Evolutionary conservation across 2,888 invertebrate species (phyloP).

Genomic region (Dynastes grantii): DNA sequence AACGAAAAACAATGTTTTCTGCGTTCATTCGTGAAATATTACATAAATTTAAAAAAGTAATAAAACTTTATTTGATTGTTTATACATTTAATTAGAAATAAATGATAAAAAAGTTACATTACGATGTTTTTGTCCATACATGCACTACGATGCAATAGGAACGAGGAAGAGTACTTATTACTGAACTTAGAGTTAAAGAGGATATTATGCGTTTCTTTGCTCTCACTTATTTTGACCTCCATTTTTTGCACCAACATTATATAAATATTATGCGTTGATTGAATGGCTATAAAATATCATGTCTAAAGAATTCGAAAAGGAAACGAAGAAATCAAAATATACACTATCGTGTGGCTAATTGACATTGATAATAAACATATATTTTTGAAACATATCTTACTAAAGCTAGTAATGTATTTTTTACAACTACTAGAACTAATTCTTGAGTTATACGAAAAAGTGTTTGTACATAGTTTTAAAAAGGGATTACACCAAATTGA

Average conservation of each 20-base stretch:
- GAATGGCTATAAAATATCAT: slow-evolving; percentile 28
- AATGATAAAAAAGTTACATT: slow-evolving; percentile 43
- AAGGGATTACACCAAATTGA: slow-evolving; percentile 35
- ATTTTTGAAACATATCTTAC: slow-evolving; percentile 44
- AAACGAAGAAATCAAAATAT: neutral
- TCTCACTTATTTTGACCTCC: neutral
- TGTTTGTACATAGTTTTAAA: slow-evolving; percentile 31
- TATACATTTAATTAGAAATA: slow-evolving; percentile 53
- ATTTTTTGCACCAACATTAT: neutral
- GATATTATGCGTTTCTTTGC: neutral
- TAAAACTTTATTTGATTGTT: slow-evolving; percentile 50
- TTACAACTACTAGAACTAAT: slow-evolving; percentile 31
- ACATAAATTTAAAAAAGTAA: slow-evolving; percentile 45
- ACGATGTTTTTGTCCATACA: slow-evolving; percentile 42
- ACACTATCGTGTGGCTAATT: neutral
- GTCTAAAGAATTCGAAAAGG: neutral
- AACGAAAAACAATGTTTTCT: slow-evolving; percentile 6
- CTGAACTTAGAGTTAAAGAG: neutral
- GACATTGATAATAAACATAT: slow-evolving; percentile 15
- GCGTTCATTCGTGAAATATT: slow-evolving; percentile 46
- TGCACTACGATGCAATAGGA: slow-evolving; percentile 5
- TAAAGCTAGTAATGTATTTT: slow-evolving; percentile 30
- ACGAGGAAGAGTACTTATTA: neutral
- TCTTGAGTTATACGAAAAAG: neutral
- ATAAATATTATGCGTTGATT: neutral